Percentiles rank a stretch among this genome's conserved stretches.
Evolutionary conservation across 2,888 invertebrate species (phyloP).

Genomic region (Crioceris asparagi): DNA sequence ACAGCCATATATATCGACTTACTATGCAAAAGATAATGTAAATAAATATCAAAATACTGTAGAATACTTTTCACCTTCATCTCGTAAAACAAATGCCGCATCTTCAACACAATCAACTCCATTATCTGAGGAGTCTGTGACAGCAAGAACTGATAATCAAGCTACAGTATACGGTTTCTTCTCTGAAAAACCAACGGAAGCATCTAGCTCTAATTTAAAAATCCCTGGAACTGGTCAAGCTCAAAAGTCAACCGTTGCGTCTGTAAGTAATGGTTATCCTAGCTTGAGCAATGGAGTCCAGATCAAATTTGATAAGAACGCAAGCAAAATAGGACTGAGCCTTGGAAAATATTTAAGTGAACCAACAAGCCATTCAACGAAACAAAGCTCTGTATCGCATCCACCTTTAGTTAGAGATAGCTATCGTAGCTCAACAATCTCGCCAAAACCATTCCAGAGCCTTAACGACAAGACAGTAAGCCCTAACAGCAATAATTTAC

Average conservation of each 20-base stretch:
- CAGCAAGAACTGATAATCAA: constrained; percentile 34
- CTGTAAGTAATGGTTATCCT: not conserved
- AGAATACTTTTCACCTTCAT: not conserved
- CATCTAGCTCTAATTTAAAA: constrained; percentile 9
- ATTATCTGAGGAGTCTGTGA: constrained; percentile 14
- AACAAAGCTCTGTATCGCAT: not conserved
- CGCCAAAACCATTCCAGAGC: not conserved
- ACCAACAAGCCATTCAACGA: not conserved
- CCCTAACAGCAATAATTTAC: not conserved
- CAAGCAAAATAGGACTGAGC: constrained; percentile 18
- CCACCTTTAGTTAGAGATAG: no score
- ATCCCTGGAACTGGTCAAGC: constrained; percentile 12
- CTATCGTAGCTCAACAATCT: no score
- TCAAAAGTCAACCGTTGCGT: constrained; percentile 9
- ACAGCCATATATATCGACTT: no score
- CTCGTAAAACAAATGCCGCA: not conserved
- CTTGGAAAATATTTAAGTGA: constrained; percentile 18
- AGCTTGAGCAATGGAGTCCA: constrained; percentile 16
- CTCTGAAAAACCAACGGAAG: constrained; percentile 24
- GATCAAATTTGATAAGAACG: constrained; percentile 19
- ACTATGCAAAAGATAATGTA: no score
- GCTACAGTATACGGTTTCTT: constrained; percentile 38
- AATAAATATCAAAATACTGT: no score
- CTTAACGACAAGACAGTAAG: constrained; percentile 1
- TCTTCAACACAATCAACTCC: no score